These are phyloP conservation scores for Empidonax traillii DNA, from an alignment of 2,113 vertebrate species.

Conservation along the genomic window DNA sequence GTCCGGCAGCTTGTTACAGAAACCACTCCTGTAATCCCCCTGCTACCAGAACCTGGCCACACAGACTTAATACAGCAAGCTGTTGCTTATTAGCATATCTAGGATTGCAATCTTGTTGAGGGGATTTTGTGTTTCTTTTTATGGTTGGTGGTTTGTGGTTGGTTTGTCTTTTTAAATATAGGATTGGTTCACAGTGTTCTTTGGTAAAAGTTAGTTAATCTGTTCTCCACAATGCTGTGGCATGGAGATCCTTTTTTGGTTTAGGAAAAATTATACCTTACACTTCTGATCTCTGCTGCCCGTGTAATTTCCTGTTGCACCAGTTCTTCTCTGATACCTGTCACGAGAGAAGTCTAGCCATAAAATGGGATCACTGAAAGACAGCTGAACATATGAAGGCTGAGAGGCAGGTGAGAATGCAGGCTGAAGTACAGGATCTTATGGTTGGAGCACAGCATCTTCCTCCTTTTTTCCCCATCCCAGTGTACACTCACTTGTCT, in stretches of 20 bases:
- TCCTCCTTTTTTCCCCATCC: neutral
- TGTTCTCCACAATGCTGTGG: neutral
- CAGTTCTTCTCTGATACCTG: neutral
- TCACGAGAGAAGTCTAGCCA: neutral
- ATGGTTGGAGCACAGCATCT: neutral
- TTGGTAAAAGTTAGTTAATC: neutral
- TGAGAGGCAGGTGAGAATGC: neutral
- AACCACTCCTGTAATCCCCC: neutral
- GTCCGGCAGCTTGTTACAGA: neutral
- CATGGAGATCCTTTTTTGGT: neutral
- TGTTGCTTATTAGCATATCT: neutral
- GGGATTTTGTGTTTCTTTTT: accelerated
- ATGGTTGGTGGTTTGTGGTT: neutral
- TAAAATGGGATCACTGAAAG: neutral
- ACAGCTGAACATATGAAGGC: neutral
- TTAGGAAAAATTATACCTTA: neutral
- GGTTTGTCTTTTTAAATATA: neutral
- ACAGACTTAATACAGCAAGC: neutral
- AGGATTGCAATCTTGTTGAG: neutral
- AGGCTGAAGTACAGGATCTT: neutral
- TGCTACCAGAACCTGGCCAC: neutral
- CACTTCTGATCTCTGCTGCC: neutral
- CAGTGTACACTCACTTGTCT: neutral
- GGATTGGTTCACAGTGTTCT: neutral
- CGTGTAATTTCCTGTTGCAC: neutral